phyloP scores from a whole-genome alignment of 2,797 vertebrate genomes.

The Parauchenoglanis ngamensis region DNA sequence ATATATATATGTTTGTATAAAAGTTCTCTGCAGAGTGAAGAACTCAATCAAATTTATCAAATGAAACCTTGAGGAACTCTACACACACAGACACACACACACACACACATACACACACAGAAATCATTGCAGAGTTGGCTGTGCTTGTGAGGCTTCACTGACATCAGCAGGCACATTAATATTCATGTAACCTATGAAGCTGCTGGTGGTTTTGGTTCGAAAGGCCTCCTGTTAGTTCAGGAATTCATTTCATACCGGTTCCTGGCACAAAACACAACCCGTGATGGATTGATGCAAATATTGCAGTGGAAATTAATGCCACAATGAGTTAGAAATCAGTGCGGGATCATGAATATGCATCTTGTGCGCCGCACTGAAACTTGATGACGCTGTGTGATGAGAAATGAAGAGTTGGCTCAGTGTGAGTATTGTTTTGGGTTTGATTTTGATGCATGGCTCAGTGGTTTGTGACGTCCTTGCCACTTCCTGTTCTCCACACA shows the following conservation, averaged over 20 bases:
- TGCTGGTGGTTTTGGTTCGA: constrained; percentile 25
- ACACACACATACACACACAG: neutral
- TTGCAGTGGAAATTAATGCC: constrained; percentile 29
- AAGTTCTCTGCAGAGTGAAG: neutral
- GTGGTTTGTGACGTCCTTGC: neutral
- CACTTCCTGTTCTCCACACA: neutral
- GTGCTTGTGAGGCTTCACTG: constrained; percentile 18
- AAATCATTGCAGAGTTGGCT: neutral
- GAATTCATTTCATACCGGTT: constrained; percentile 12
- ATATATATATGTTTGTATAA: neutral
- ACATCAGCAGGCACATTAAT: constrained; percentile 40
- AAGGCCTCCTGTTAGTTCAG: constrained; percentile 35
- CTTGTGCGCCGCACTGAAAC: neutral
- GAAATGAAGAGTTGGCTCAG: constrained; percentile 7
- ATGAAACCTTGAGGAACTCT: neutral
- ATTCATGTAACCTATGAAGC: constrained; percentile 44
- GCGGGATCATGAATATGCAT: constrained; percentile 33
- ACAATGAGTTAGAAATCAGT: neutral
- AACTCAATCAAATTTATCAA: neutral
- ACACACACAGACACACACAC: neutral
- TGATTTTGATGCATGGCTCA: constrained; percentile 17
- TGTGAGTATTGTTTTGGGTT: neutral
- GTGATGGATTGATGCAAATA: constrained; percentile 38
- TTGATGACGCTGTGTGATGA: constrained; percentile 5
- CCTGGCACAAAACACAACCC: constrained; percentile 7